A percentile compares a stretch with the other conserved stretches of the same genome.
Evolutionary conservation across 92 coral and sea anemone genomes (phyloP).

Genomic region (Meandrina meandrites): DNA sequence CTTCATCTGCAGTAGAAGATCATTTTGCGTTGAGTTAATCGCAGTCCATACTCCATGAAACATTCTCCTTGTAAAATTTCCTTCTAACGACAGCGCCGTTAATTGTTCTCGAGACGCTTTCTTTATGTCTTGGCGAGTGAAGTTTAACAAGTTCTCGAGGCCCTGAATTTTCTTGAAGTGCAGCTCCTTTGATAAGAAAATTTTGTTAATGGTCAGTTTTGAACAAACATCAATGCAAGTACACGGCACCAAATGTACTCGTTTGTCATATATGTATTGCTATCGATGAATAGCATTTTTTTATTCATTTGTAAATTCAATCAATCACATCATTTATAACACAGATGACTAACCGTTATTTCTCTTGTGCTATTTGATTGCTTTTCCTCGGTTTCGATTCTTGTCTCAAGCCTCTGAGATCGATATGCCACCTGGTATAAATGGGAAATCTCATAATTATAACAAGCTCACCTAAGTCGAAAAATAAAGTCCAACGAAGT

Average conservation of each 20-base stretch:
- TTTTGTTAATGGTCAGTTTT: background rate
- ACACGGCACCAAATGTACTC: too few species aligned
- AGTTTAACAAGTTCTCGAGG: background rate
- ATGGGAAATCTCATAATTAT: background rate
- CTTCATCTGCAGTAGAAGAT: background rate
- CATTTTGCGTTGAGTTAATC: background rate
- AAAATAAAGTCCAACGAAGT: too few species aligned
- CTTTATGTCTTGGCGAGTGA: background rate
- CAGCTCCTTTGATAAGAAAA: background rate
- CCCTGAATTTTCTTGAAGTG: slow-evolving; percentile 6
- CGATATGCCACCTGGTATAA: background rate
- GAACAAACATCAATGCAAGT: too few species aligned
- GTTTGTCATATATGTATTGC: too few species aligned
- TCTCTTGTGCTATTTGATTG: background rate
- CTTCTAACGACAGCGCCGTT: slow-evolving; percentile 8
- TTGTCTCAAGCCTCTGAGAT: background rate
- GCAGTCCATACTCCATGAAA: background rate
- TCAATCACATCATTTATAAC: too few species aligned
- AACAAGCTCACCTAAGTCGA: too few species aligned
- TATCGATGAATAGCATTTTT: too few species aligned
- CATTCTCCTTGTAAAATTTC: background rate
- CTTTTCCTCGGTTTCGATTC: slow-evolving; percentile 19
- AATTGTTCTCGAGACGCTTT: background rate
- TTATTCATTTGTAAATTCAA: too few species aligned
- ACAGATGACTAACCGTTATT: background rate